These are phyloP conservation scores for Paratilapia polleni DNA, from an alignment of 2,113 vertebrate species.

Conservation along the genomic window DNA sequence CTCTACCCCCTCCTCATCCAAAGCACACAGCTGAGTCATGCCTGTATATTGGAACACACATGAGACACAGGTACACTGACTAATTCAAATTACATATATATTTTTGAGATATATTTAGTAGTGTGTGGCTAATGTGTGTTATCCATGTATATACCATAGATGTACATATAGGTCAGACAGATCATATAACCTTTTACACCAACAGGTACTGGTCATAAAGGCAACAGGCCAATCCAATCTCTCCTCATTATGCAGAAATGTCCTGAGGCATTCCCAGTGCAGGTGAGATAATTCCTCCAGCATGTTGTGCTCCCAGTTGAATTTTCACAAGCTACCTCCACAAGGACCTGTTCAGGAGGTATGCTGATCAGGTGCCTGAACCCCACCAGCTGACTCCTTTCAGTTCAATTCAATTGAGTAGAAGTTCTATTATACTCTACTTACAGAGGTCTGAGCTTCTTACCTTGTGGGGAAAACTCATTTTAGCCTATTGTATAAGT, in stretches of 20 bases:
- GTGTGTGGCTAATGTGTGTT: background rate
- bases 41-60: constrained; percentile 2
- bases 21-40: constrained; percentile 59
- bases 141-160: background rate
- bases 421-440: background rate
- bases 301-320: background rate
- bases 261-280: too few species aligned
- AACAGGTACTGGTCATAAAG: background rate
- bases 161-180: background rate
- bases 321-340: background rate
- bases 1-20: constrained; percentile 3
- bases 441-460: background rate
- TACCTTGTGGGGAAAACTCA: background rate
- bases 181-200: background rate
- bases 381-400: background rate
- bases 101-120: too few species aligned
- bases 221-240: background rate
- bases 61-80: background rate
- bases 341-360: background rate
- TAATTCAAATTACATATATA: too few species aligned
- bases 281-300: background rate
- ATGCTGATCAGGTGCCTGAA: background rate
- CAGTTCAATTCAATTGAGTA: background rate
- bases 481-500: background rate
- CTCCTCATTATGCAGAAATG: too few species aligned